Conservation (phyloP, 37 sponge, comb jelly and placozoan genomes). For the Mnemiopsis leidyi region DNA sequence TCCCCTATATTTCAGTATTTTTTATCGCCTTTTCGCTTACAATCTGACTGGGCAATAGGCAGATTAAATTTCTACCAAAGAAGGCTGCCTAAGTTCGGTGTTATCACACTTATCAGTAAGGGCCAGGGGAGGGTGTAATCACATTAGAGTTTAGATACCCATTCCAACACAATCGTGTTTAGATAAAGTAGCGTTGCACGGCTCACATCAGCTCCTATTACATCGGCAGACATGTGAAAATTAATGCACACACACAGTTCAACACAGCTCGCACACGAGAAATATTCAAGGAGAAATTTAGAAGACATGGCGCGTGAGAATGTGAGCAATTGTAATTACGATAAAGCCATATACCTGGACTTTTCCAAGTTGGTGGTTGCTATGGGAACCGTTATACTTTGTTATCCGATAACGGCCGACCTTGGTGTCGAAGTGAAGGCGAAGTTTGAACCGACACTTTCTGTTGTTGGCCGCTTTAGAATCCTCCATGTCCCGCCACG, state of each 20-base stretch:
- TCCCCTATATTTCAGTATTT: too few species aligned
- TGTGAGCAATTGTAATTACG: neutral
- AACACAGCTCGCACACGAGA: neutral
- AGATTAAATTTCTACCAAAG: too few species aligned
- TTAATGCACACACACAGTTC: neutral
- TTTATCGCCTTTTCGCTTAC: too few species aligned
- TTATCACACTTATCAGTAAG: too few species aligned
- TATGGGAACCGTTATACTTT: constrained; percentile 57
- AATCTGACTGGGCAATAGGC: too few species aligned
- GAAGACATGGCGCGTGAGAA: neutral
- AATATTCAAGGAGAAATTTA: neutral
- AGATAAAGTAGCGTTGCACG: neutral
- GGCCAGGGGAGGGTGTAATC: too few species aligned
- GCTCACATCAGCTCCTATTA: neutral
- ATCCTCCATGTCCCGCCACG: constrained; percentile 44
- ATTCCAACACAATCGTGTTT: too few species aligned
- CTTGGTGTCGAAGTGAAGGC: constrained; percentile 31
- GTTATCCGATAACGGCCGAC: constrained; percentile 40
- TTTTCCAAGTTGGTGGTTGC: constrained; percentile 60
- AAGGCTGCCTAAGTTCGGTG: too few species aligned
- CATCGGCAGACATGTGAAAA: neutral
- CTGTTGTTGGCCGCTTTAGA: constrained; percentile 35
- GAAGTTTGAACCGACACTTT: constrained; percentile 32
- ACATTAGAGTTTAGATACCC: too few species aligned
- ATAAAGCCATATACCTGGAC: constrained; percentile 53